Base-by-base conservation (phyloP, 2,888 invertebrate species). In the Drosophila anomalata region DNA sequence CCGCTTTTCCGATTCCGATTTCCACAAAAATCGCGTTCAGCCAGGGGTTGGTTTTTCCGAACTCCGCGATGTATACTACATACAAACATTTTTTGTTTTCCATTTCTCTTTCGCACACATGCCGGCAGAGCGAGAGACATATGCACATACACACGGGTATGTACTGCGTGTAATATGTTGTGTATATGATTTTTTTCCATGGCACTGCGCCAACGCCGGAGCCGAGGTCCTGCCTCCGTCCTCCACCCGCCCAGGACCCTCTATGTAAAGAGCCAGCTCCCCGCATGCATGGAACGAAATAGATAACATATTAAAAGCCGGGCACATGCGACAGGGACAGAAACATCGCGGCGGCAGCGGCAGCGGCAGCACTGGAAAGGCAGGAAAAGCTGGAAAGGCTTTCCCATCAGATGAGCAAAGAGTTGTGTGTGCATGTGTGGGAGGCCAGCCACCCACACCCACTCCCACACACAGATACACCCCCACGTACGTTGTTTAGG, bases 241-340 rank as follows among this genome's bases (percentile, higher is more conserved):
- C 6, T 2, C n/a, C n/a, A 6, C n/a, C 36, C 36, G n/a, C 36
- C 36, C 36, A 36, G 36, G 36, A n/a, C 17, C 14, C 41, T 41
- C 41, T 70, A 81, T 82, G 77, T 78, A 77, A 74, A 79, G 36
- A 75, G 73, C 73, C 67, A 75, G 73, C 67, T 41, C 66, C 22
- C 20, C 52, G 78, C 82, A 88, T 83, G 87, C 77, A 85, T 79
- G 78, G 73, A 79, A 63, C 70, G 87, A 83, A 85, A 87, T 81
- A 89, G 89, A 89, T 89, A 89, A 89, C 89, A 88, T 86, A 86
- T 82, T 77, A 78, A 80, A 79, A 78, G 56, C 71, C 71, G 72
- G 71, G 74, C 84, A 85, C 86, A 87, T 87, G 77, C 73, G 79
- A 88, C 60, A 74, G 79, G 77, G 84, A 84, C 46, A 70, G 74